These are phyloP conservation scores for Cyaniris semiargus DNA, from an alignment of 2,888 invertebrate genomes.

Conservation along the genomic window DNA sequence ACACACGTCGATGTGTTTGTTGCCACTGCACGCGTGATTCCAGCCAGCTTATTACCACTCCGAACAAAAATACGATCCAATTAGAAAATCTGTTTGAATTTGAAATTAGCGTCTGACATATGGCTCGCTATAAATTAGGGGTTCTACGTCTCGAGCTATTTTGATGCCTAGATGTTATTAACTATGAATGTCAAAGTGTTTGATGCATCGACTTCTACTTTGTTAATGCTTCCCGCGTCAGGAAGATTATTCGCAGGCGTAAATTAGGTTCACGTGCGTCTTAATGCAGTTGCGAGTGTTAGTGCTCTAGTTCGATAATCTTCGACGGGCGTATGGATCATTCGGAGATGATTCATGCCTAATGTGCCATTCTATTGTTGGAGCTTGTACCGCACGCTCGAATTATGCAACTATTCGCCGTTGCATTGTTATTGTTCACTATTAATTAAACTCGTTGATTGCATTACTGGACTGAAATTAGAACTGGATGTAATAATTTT, in stretches of 20 bases:
- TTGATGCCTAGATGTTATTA: slow-evolving; percentile 70
- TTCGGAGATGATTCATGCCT: slow-evolving; percentile 70
- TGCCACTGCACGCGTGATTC: slow-evolving; percentile 66
- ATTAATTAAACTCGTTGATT: slow-evolving; percentile 41
- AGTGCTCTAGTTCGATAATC: slow-evolving; percentile 79
- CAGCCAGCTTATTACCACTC: slow-evolving; percentile 73
- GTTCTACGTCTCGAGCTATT: slow-evolving; percentile 58
- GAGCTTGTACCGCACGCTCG: slow-evolving; percentile 65
- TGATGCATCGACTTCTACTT: slow-evolving; percentile 75
- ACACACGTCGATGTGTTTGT: slow-evolving; percentile 71
- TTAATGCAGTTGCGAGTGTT: slow-evolving; percentile 76
- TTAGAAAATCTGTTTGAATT: slow-evolving; percentile 72
- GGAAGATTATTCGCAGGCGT: slow-evolving; percentile 66
- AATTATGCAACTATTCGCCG: slow-evolving; percentile 66
- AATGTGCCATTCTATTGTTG: slow-evolving; percentile 75
- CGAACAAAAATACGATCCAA: slow-evolving; percentile 78
- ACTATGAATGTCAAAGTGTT: slow-evolving; percentile 69
- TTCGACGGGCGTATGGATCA: slow-evolving; percentile 72
- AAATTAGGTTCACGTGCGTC: slow-evolving; percentile 79
- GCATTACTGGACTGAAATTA: slow-evolving; percentile 29
- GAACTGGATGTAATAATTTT: slow-evolving; percentile 12
- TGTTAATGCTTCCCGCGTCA: slow-evolving; percentile 65
- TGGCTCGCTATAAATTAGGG: slow-evolving; percentile 75
- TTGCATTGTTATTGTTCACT: slow-evolving; percentile 51
- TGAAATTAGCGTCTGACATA: slow-evolving; percentile 77